Evolutionary conservation across 1,140 invertebrate genomes (phyloP), one percentile per base, ranked within the genome.

Genomic region (Dolichoris vasculosae): DNA sequence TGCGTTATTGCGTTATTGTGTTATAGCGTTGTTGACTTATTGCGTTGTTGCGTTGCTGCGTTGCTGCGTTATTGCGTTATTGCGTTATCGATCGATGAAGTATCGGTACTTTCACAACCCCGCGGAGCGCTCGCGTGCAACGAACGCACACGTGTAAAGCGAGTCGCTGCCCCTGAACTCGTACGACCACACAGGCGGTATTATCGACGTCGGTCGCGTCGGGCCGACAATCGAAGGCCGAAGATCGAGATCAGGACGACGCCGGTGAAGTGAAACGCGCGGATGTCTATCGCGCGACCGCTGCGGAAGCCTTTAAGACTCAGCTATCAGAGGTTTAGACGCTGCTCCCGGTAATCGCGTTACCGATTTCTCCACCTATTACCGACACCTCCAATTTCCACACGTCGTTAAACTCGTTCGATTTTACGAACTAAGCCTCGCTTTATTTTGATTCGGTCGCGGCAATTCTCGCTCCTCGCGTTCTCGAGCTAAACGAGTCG

Each of bases 221-320:
- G 1, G n/a, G 46, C 80, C 7, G 32, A 35, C 69, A 75, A 82
- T 82, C n/a, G n/a, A n/a, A n/a, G n/a, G n/a, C n/a, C n/a, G 59
- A 75, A 75, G 81, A 75, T 82, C 69, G 51, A 75, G 51, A 82
- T 82, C 69, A 13, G 30, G 81, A 82, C 35, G 32, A 59, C 32
- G 35, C 9, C 48, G 59, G 13, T 48, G 79, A n/a, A 23, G 26
- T 69, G 43, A 38, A 63, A 9, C 51, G 38, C 38, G 26, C 9
- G 46, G 79, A 81, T 81, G 69, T 51, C 40, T 7, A 81, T 81
- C 64, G 79, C 40, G 79, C 26, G 64, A 67, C 13, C 73, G 40
- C 7, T n/a, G 26, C 35, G 13, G 46, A 4, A 46, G 43, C 43
- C n/a, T 48, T 48, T 75, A n/a, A n/a, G n/a, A n/a, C n/a, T n/a